Evolutionary conservation across 2,797 vertebrate genomes (phyloP).

Genomic region (Helarctos malayanus): DNA sequence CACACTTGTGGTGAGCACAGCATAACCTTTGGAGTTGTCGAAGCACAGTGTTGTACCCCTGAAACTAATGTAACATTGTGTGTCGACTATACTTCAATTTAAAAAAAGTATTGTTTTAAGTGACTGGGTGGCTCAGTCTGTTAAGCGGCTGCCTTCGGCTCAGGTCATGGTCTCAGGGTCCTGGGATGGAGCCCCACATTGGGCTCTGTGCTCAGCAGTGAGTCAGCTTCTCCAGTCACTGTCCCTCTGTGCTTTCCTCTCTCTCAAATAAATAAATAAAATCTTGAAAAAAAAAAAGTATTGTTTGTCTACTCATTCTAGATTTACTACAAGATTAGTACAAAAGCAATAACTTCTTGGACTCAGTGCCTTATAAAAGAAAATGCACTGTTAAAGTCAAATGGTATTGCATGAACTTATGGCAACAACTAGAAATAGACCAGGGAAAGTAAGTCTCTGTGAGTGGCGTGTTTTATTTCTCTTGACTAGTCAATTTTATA

Average conservation of each 20-base stretch:
- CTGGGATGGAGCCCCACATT: neutral
- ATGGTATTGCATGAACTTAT: neutral
- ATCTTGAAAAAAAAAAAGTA: neutral
- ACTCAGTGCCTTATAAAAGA: neutral
- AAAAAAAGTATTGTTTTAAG: neutral
- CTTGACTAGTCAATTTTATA: neutral
- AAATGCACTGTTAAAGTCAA: neutral
- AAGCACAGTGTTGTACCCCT: neutral
- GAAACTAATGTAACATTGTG: neutral
- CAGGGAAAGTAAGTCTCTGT: neutral
- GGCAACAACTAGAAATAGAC: neutral
- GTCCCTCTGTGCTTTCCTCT: neutral
- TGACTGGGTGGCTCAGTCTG: neutral
- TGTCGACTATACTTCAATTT: neutral
- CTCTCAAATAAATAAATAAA: neutral
- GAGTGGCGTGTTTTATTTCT: neutral
- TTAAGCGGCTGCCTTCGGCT: neutral
- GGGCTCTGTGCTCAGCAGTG: neutral
- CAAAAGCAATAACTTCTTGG: neutral
- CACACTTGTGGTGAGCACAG: neutral
- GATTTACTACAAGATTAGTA: neutral
- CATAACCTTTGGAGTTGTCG: neutral
- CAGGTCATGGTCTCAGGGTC: neutral
- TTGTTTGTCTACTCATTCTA: neutral
- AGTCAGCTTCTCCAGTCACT: neutral